These are phyloP conservation scores for Ammospiza maritima DNA, from an alignment of 2,797 vertebrate species.

Conservation along the genomic window DNA sequence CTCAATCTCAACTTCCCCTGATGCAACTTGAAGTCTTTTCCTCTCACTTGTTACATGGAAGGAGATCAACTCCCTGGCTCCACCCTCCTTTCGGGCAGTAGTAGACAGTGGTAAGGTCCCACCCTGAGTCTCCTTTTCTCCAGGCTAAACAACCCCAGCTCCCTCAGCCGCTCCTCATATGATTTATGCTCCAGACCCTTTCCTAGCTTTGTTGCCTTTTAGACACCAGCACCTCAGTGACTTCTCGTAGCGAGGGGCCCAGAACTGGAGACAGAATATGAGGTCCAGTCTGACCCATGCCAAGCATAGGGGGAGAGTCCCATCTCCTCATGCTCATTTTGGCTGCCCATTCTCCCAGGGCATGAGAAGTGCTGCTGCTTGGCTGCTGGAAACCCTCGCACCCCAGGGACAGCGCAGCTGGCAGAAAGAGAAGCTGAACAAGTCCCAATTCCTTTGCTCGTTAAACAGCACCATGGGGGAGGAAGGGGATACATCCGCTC, in stretches of 20 bases:
- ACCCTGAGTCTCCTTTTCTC: background rate
- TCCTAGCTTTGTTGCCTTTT: background rate
- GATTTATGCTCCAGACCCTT: background rate
- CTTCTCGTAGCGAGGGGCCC: background rate
- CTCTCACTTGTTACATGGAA: background rate
- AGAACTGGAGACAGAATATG: background rate
- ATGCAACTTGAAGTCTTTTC: background rate
- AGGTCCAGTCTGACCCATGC: background rate
- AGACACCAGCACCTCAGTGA: background rate
- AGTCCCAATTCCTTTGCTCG: background rate
- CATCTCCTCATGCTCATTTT: background rate
- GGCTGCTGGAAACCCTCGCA: background rate
- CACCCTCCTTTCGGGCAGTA: background rate
- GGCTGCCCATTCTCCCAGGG: background rate
- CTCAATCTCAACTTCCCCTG: background rate
- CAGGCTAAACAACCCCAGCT: background rate
- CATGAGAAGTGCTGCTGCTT: rapidly evolving
- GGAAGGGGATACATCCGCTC: background rate
- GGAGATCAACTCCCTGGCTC: rapidly evolving
- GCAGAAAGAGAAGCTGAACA: background rate
- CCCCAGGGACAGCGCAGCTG: background rate
- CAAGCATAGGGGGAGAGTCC: background rate
- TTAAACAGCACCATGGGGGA: background rate
- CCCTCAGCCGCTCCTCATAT: rapidly evolving
- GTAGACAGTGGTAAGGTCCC: background rate